These are phyloP conservation scores for Lepas anatifera DNA, from an alignment of 2,888 invertebrate genomes.

Conservation along the genomic window DNA sequence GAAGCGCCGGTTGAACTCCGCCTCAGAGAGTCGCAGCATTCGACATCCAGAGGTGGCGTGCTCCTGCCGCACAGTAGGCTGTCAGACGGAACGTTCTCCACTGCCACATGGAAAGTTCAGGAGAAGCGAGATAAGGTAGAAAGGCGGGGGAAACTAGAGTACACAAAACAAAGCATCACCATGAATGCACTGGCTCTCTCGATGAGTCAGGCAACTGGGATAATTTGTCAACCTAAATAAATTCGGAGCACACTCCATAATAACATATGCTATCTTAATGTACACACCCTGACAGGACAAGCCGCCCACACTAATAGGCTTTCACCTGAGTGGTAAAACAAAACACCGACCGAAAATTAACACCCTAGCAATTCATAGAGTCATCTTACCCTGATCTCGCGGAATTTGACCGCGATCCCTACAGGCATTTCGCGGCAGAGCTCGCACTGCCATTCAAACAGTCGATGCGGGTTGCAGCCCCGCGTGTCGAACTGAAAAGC, in stretches of 20 bases:
- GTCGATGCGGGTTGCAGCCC: not conserved
- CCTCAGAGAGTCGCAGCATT: not conserved
- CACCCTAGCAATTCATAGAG: no score
- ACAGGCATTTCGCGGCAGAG: not conserved
- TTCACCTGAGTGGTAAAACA: not conserved
- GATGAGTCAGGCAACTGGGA: no score
- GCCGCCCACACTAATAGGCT: not conserved
- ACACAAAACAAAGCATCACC: no score
- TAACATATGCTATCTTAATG: not conserved
- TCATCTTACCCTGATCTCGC: not conserved
- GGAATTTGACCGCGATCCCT: not conserved
- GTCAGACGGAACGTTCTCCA: not conserved
- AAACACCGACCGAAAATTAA: not conserved
- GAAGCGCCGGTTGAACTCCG: constrained; percentile 8
- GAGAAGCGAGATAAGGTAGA: no score
- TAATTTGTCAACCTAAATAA: not conserved
- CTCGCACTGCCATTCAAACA: constrained; percentile 5
- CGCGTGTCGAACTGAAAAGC: not conserved
- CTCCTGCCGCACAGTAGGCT: not conserved
- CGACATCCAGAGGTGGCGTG: not conserved
- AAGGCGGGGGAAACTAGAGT: no score
- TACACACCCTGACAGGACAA: not conserved
- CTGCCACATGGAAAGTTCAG: not conserved
- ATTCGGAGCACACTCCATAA: not conserved
- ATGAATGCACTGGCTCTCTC: no score